Percentiles rank a stretch among this genome's conserved stretches.
Evolutionary conservation across 2,888 invertebrate genomes (phyloP).

Genomic region (Epinotia nisella): DNA sequence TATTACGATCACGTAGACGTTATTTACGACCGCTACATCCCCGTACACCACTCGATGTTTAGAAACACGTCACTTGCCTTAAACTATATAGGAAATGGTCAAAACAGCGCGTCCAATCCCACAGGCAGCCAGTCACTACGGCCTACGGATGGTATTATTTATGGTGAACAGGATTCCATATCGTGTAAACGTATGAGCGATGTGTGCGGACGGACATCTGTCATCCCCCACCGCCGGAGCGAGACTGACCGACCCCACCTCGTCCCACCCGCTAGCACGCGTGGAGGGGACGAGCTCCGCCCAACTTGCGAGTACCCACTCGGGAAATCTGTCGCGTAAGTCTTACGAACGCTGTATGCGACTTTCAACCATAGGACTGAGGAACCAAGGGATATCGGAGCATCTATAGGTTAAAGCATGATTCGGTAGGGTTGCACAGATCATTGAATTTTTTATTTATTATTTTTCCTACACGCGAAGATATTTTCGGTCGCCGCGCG

Average conservation of each 20-base stretch:
- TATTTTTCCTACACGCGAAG: conserved; percentile 68
- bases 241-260: conserved; percentile 69
- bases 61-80: conserved; percentile 41
- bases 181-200: conserved; percentile 77
- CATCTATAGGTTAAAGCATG: background rate
- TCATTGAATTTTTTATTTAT: conserved; percentile 64
- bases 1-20: conserved; percentile 27
- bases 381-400: background rate
- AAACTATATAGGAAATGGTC: conserved; percentile 30
- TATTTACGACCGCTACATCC: conserved; percentile 24
- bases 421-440: conserved; percentile 64
- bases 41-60: conserved; percentile 24
- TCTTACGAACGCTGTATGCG: conserved; percentile 29
- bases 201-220: conserved; percentile 71
- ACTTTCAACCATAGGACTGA: conserved; percentile 54
- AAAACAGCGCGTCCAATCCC: conserved; percentile 36
- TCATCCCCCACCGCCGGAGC: conserved; percentile 75
- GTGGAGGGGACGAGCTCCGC: conserved; percentile 56
- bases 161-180: conserved; percentile 75
- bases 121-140: conserved; percentile 24
- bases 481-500: conserved; percentile 66
- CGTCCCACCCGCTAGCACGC: conserved; percentile 55
- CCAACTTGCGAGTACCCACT: conserved; percentile 54
- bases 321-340: conserved; percentile 47
- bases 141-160: conserved; percentile 60